These are phyloP conservation scores for Limosa lapponica DNA, from an alignment of 2,797 vertebrate genomes.

Conservation along the genomic window DNA sequence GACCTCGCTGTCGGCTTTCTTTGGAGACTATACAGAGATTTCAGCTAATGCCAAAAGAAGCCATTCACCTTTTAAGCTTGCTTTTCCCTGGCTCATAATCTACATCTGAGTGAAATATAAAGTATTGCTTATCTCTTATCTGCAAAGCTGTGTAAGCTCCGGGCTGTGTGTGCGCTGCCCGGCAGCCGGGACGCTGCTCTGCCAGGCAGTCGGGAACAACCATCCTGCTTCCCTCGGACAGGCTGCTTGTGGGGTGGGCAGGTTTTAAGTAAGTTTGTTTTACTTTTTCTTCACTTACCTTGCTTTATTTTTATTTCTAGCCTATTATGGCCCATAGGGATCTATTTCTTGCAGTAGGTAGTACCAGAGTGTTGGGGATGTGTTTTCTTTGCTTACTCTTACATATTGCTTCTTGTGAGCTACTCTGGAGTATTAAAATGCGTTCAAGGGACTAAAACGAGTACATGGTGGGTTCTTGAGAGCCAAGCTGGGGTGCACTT, in stretches of 20 bases:
- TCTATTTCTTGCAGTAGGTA: neutral
- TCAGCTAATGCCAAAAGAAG: conserved; percentile 49
- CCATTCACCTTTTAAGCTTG: conserved; percentile 61
- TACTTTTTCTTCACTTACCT: neutral
- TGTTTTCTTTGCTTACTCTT: neutral
- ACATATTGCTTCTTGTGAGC: neutral
- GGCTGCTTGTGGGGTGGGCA: neutral
- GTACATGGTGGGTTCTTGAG: neutral
- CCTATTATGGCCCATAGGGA: neutral
- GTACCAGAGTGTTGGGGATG: neutral
- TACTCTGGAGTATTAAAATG: neutral
- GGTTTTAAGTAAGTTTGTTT: neutral
- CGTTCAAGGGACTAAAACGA: neutral
- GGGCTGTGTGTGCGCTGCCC: neutral
- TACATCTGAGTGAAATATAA: conserved; percentile 37
- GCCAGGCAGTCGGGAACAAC: accelerated
- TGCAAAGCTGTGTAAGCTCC: conserved; percentile 22
- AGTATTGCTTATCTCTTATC: conserved; percentile 55
- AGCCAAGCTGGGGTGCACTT: neutral
- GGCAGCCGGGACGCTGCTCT: neutral
- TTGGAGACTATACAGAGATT: conserved; percentile 56
- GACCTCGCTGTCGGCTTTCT: conserved; percentile 48
- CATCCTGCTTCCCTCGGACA: accelerated
- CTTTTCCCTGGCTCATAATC: conserved; percentile 59
- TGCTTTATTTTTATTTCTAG: neutral